A percentile compares a stretch with the other conserved stretches of the same genome.
These are phyloP conservation scores for Volucella inflata DNA, from an alignment of 2,888 invertebrate species.

Conservation along the genomic window DNA sequence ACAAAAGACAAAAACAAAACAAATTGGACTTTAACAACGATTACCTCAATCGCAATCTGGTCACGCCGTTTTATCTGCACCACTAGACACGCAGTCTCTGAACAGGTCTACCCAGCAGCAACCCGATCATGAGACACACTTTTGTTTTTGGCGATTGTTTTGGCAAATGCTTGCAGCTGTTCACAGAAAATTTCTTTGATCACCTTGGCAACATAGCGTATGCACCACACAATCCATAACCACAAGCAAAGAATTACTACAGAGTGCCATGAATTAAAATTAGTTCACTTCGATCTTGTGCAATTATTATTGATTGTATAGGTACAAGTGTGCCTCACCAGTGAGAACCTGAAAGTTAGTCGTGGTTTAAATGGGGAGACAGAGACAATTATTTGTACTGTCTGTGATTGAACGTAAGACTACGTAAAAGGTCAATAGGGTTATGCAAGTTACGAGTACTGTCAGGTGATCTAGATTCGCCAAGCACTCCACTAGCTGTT, in stretches of 20 bases:
- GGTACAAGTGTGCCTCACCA: slow-evolving; percentile 28
- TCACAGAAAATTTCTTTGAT: slow-evolving; percentile 18
- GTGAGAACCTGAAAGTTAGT: slow-evolving; percentile 40
- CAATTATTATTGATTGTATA: slow-evolving; percentile 48
- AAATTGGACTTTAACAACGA: slow-evolving; percentile 66
- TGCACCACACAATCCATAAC: slow-evolving; percentile 49
- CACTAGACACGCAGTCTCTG: slow-evolving; percentile 64
- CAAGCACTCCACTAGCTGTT: slow-evolving; percentile 6
- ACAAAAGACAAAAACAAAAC: slow-evolving; percentile 34
- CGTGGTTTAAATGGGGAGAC: slow-evolving; percentile 9
- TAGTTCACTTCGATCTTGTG: slow-evolving; percentile 55
- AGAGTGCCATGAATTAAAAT: slow-evolving; percentile 45
- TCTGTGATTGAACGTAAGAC: not conserved
- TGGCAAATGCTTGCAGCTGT: slow-evolving; percentile 56
- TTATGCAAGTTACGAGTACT: slow-evolving; percentile 42
- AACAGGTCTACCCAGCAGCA: slow-evolving; percentile 18
- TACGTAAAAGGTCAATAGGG: slow-evolving; percentile 52
- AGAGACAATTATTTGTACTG: slow-evolving; percentile 23
- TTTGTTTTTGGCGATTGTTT: slow-evolving; percentile 39
- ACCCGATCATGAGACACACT: slow-evolving; percentile 39
- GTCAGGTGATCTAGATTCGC: not conserved
- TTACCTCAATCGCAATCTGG: slow-evolving; percentile 71
- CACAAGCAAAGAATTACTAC: slow-evolving; percentile 38
- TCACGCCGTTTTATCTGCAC: slow-evolving; percentile 60
- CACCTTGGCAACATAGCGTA: slow-evolving; percentile 54